Evolutionary conservation across 1,140 invertebrate species (phyloP).

Genomic region (Diorhabda elongata): DNA sequence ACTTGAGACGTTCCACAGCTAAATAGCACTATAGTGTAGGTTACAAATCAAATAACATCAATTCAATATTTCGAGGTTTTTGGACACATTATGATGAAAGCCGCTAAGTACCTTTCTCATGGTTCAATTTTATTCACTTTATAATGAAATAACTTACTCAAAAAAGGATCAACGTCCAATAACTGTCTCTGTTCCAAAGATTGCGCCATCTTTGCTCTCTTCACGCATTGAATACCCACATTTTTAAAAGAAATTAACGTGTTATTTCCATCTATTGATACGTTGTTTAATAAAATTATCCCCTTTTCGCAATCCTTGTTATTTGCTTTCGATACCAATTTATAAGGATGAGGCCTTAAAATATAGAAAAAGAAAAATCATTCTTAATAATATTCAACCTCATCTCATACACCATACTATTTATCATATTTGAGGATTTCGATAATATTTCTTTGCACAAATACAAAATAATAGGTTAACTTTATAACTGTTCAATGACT

Average conservation of each 20-base stretch:
- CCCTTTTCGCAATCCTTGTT: slow-evolving; percentile 77
- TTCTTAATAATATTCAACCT: background rate
- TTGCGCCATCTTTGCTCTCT: slow-evolving; percentile 87
- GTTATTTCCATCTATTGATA: slow-evolving; percentile 56
- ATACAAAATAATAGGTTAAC: too few relatives aligned
- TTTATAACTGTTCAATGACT: too few relatives aligned
- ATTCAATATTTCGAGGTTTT: too few relatives aligned
- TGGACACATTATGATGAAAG: too few relatives aligned
- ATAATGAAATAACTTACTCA: slow-evolving; percentile 64
- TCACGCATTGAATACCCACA: slow-evolving; percentile 94
- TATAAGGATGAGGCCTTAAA: slow-evolving; percentile 85
- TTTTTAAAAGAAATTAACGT: slow-evolving; percentile 83
- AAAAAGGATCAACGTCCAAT: slow-evolving; percentile 87
- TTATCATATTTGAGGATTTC: too few relatives aligned
- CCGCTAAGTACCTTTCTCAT: too few relatives aligned
- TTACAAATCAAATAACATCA: too few relatives aligned
- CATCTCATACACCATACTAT: background rate
- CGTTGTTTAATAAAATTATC: slow-evolving; percentile 73
- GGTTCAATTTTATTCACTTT: too few relatives aligned
- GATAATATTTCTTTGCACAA: too few relatives aligned
- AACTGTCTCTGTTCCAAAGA: slow-evolving; percentile 75
- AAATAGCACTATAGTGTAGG: too few relatives aligned
- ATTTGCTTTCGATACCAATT: slow-evolving; percentile 79
- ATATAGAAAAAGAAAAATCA: slow-evolving; percentile 4
- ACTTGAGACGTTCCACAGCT: too few relatives aligned